Evolutionary conservation across 2,113 vertebrate genomes (phyloP).

Genomic region (Diphyllodes magnificus): DNA sequence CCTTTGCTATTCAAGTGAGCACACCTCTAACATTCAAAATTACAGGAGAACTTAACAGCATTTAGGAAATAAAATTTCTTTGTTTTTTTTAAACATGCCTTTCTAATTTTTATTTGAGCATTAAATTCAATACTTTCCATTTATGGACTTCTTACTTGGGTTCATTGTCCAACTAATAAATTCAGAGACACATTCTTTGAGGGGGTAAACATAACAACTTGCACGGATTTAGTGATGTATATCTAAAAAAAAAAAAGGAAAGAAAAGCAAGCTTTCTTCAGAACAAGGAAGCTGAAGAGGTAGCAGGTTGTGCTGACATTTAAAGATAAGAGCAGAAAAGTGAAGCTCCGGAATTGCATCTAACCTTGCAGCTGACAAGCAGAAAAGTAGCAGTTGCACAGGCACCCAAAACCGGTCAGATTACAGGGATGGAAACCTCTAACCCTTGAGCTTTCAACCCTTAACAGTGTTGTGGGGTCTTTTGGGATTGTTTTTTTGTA

Average conservation of each 20-base stretch:
- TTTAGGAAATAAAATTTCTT: background rate
- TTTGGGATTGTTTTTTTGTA: background rate
- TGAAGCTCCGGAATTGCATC: background rate
- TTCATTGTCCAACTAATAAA: background rate
- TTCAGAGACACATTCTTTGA: background rate
- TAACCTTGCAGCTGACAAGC: background rate
- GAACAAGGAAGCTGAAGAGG: background rate
- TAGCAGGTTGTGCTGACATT: background rate
- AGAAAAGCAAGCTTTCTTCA: background rate
- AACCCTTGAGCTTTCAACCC: background rate
- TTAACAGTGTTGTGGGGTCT: background rate
- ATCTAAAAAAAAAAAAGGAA: background rate
- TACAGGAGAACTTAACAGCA: background rate
- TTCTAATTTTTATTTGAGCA: background rate
- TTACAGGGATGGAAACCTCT: background rate
- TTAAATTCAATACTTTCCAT: constrained; percentile 4
- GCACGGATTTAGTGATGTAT: background rate
- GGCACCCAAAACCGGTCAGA: background rate
- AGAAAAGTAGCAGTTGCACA: background rate
- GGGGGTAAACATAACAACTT: background rate
- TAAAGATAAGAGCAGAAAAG: background rate
- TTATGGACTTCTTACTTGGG: constrained; percentile 13
- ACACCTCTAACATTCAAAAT: background rate
- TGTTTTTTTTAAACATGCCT: background rate
- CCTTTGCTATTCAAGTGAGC: background rate